Base-by-base conservation (phyloP, 2,797 vertebrate species). In the Fistularia tabacaria region DNA sequence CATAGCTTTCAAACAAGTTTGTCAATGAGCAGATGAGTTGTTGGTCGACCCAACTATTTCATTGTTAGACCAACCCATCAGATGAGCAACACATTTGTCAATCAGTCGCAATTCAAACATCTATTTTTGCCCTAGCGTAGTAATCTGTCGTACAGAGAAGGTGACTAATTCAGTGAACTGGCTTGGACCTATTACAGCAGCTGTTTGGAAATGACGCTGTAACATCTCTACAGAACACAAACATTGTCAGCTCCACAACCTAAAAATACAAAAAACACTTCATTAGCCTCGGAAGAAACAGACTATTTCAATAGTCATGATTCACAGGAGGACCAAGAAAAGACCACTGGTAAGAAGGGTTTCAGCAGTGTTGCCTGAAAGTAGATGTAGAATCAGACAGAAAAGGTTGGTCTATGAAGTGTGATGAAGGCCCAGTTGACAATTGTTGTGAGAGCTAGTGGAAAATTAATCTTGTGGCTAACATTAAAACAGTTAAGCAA, bases 181-280 rank as follows among this genome's bases (percentile, higher is more conserved):
- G 47, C 59, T 48, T 14, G 74, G 67, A 78, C 65, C 57, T 41
- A 55, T n/a, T 11, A 59, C 56, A 59, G 54, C 84, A 81, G 80
- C 73, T 82, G 79, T 56, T 77, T 12, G 39, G 49, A 63, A 63
- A 45, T 9, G 49, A 74, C 47, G 75, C 55, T 51, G 64, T 50
- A 67, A 67, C 58, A 62, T 69, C 58, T 68, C 62, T 37, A 37
- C 74, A 69, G 55, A 43, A 58, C 57, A 52, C 57, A 71, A 69
- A 73, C 63, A 38, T 67, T 38, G 58, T 79, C 80, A 75, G 80
- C 68, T 75, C 66, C 62, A 49, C 76, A 74, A 67, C 66, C 84
- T 85, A 85, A 80, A 82, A 86, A 87, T 87, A 25, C n/a, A n/a
- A n/a, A n/a, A n/a, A n/a, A n/a, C n/a, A n/a, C n/a, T n/a, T n/a